These are phyloP conservation scores for Erythrolamprus reginae DNA, from an alignment of 2,113 vertebrate genomes.

Conservation along the genomic window DNA sequence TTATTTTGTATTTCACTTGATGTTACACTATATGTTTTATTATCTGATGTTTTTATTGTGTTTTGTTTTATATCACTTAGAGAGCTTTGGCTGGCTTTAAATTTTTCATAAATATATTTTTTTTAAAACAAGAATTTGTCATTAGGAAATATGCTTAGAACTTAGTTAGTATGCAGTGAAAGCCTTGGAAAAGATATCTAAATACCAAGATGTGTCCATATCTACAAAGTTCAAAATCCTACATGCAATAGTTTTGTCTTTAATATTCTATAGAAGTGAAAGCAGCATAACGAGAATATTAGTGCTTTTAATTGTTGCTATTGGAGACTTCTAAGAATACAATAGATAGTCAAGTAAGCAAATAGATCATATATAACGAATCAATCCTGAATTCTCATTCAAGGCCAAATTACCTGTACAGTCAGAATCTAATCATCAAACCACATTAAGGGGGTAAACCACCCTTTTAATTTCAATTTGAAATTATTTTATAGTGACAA, in stretches of 20 bases:
- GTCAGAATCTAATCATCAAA: not conserved
- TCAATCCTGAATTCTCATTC: not conserved
- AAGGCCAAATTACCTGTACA: not conserved
- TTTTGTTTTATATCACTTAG: not conserved
- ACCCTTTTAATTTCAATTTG: not conserved
- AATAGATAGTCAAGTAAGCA: not conserved
- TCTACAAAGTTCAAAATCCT: not conserved
- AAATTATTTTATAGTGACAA: not conserved
- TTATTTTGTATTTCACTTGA: not conserved
- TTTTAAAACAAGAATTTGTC: not conserved
- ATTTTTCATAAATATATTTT: not conserved
- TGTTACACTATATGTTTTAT: not conserved
- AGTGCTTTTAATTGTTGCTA: not conserved
- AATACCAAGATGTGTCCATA: not conserved
- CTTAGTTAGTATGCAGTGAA: not conserved
- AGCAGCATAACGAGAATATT: not conserved
- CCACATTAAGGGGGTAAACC: not conserved
- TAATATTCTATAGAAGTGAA: not conserved
- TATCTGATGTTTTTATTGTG: not conserved
- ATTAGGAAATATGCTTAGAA: not conserved
- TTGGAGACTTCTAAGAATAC: not conserved
- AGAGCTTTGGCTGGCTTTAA: not conserved
- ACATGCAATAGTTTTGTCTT: not conserved
- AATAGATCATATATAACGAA: not conserved
- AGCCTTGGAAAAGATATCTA: not conserved